phyloP scores from a whole-genome alignment of 2,113 vertebrate species.

The Saccopteryx bilineata region DNA sequence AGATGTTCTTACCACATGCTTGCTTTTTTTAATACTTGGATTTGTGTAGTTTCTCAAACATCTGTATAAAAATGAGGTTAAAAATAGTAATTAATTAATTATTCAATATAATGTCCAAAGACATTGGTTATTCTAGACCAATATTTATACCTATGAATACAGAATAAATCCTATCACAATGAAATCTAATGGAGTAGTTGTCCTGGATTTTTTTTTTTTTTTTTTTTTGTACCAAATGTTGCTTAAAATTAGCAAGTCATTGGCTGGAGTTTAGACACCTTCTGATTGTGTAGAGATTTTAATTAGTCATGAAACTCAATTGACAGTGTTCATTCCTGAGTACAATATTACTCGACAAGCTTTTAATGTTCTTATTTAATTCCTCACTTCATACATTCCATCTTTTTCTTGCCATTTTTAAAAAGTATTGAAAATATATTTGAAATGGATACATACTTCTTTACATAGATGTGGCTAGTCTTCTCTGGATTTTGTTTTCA shows the following conservation, averaged over 20 bases:
- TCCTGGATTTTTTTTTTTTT: not conserved
- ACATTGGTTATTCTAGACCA: not conserved
- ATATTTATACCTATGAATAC: not conserved
- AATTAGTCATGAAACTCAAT: slow-evolving; percentile 50
- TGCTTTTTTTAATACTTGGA: slow-evolving; percentile 52
- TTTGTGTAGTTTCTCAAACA: slow-evolving; percentile 52
- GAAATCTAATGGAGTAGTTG: not conserved
- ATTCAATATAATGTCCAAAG: slow-evolving; percentile 48
- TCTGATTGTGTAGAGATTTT: slow-evolving; percentile 42
- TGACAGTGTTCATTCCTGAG: not conserved
- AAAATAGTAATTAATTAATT: not conserved
- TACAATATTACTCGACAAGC: not conserved
- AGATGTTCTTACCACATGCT: not conserved
- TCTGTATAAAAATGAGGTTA: not conserved
- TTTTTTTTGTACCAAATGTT: slow-evolving; percentile 45
- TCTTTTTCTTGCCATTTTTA: not conserved
- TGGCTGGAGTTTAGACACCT: not conserved
- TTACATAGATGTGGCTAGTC: not conserved
- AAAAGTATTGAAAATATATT: slow-evolving; percentile 23
- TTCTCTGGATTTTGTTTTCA: slow-evolving; percentile 8
- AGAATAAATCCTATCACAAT: slow-evolving; percentile 7
- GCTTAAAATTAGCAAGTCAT: not conserved
- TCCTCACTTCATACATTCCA: not conserved
- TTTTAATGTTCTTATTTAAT: slow-evolving; percentile 38
- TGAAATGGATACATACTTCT: not conserved